Conservation (phyloP, 2,113 vertebrate genomes). For the Dipodomys stephensi region DNA sequence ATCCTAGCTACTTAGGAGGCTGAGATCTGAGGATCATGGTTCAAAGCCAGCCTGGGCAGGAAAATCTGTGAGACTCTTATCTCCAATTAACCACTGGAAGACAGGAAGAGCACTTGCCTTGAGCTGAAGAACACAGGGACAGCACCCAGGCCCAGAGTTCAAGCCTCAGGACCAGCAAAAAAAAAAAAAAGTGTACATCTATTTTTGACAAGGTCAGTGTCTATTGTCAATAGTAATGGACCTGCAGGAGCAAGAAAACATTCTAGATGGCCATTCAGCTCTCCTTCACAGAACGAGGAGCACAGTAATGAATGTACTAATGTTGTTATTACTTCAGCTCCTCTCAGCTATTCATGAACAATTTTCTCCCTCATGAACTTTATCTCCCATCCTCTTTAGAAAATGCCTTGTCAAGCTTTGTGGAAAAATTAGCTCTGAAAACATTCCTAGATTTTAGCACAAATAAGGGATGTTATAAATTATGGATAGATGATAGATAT, state of each 20-base stretch:
- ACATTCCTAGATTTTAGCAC: background rate
- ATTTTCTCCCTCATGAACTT: constrained; percentile 42
- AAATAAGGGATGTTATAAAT: background rate
- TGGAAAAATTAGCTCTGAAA: constrained; percentile 22
- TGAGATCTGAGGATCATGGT: too few species aligned
- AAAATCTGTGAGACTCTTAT: too few species aligned
- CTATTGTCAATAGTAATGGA: background rate
- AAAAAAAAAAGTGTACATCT: background rate
- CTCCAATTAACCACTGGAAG: too few species aligned
- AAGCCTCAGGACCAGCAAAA: too few species aligned
- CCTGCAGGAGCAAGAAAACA: background rate
- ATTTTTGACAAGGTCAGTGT: constrained; percentile 55
- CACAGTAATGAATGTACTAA: constrained; percentile 26
- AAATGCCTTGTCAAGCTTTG: constrained; percentile 49
- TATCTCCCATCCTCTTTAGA: constrained; percentile 45
- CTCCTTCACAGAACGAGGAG: constrained; percentile 57
- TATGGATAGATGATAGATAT: background rate
- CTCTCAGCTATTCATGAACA: constrained; percentile 62
- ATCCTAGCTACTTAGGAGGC: too few species aligned
- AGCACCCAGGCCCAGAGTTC: too few species aligned
- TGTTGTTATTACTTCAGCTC: constrained; percentile 55
- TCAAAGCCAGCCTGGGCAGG: too few species aligned
- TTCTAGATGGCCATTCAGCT: background rate
- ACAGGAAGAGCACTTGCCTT: too few species aligned
- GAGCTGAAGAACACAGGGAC: too few species aligned